Percentiles rank a stretch among this genome's conserved stretches.
Conservation (phyloP, 2,113 vertebrate species). For the Pterocles burchelli region DNA sequence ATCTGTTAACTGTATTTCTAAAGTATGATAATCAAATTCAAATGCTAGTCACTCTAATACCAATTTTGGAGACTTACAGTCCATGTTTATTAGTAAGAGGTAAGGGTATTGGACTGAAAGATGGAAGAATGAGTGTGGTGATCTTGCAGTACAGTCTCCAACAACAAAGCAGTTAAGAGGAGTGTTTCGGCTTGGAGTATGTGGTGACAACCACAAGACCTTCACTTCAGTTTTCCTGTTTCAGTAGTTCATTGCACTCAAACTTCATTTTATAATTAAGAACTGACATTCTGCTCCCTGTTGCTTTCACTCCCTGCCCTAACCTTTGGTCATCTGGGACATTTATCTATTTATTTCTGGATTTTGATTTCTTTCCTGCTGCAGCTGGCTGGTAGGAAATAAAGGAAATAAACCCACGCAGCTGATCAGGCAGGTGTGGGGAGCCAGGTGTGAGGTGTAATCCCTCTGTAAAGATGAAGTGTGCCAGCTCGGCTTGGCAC, state of each 20-base stretch:
- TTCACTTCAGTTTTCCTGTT: background rate
- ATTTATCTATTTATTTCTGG: background rate
- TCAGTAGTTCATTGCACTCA: background rate
- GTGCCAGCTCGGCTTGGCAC: background rate
- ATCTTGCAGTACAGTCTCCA: background rate
- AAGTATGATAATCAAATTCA: background rate
- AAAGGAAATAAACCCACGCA: background rate
- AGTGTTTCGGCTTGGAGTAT: background rate
- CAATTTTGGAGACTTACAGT: background rate
- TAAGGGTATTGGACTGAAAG: background rate
- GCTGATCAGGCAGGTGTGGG: background rate
- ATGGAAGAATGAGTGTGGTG: background rate
- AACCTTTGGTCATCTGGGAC: background rate
- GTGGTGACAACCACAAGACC: background rate
- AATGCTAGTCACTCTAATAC: background rate
- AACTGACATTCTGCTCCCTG: background rate
- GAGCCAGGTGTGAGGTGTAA: background rate
- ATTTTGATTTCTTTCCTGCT: background rate
- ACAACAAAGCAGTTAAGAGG: background rate
- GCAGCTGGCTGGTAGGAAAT: background rate
- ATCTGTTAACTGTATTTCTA: background rate
- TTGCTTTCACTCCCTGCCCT: background rate
- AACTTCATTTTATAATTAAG: background rate
- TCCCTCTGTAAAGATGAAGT: background rate
- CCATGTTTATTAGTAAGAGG: background rate